Evolutionary conservation across 2,888 invertebrate genomes (phyloP), one percentile per base, ranked within the genome.

Genomic region (Arrhopalites spinosus): DNA sequence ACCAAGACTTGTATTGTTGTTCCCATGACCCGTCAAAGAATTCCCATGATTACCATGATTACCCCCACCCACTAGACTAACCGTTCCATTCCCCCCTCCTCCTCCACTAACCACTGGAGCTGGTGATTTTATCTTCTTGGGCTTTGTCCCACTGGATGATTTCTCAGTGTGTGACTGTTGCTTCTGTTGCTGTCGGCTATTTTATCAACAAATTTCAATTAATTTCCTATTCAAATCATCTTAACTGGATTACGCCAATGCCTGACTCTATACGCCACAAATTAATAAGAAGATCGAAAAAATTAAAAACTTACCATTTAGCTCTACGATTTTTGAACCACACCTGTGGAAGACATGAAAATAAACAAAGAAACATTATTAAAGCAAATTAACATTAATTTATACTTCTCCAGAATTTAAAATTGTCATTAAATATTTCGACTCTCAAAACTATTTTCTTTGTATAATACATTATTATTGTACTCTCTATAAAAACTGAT

Each of bases 251-350:
- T n/a, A n/a, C n/a, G n/a, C n/a, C n/a, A n/a, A n/a, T n/a, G n/a
- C n/a, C n/a, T n/a, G n/a, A n/a, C n/a, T n/a, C n/a, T n/a, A n/a
- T n/a, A n/a, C n/a, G n/a, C 36, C 36, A 36, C 5, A 36, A 36
- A 36, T 36, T 7, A 36, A 36, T 36, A n/a, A n/a, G n/a, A n/a
- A n/a, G n/a, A n/a, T n/a, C n/a, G 36, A 36, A 36, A 36, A 7
- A 36, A 36, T 36, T 36, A 36, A 36, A 36, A 36, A 36, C 3
- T 36, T 36, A 36, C 36, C 90, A 90, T 86, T 91, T 91, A 74
- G 91, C 91, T 78, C 91, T 85, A 61, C 91, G 87, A 84, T 91
- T 91, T 85, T 91, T 91, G 86, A 91, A 91, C 91, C 91, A 91
- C 45, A 91, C 91, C 90, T 91, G 84, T 43, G 36, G 13, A 56